Base-by-base conservation (phyloP, 2,888 invertebrate species). In the Agonopterix subpropinquella region DNA sequence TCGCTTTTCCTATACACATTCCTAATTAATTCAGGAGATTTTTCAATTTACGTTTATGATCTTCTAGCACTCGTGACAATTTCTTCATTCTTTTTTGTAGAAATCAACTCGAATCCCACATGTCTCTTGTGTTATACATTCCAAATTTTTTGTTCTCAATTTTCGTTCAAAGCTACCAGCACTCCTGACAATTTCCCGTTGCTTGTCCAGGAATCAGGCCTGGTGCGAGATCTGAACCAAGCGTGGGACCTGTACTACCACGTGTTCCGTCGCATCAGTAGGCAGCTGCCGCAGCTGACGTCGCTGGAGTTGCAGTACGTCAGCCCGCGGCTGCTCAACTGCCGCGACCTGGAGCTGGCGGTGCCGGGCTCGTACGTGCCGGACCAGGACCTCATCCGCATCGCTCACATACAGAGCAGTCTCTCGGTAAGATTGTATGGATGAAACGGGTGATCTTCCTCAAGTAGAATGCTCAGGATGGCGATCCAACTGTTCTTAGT, bases 241-340 rank as follows among this genome's bases (percentile, higher is more conserved):
- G 99, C 99, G 2, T 99, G 99, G 99, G 99, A 99, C 76, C 90
- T 98, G 39, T 99, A 99, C 85, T 99, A 99, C 85, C 97, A 98
- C 76, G 98, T 99, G 47, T 99, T 99, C 86, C 92, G 98, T 35
- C 92, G 98, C 62, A 99, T 99, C 73, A 96, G 98, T 13, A 92
- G 97, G 13, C 99, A 99, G 78, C 87, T 99, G 58, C 97, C 98
- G 2, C 96, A 96, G 73, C 83, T 97, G 41, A 97, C 97, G 4
- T 95, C 95, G 2, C 86, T 98, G 43, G 97, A 97, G 80, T 87
- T 98, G 63, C 98, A 98, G 71, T 98, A 98, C 79, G 98, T 99
- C 8, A 97, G 98, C 51, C 98, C 98, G 10, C 95, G 97, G 59
- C 86, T 99, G 61, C 89, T 97, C 50, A 91, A 92, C 54, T 98